Conservation (phyloP, 1,140 invertebrate species). For the Chrysomallon squamiferum region DNA sequence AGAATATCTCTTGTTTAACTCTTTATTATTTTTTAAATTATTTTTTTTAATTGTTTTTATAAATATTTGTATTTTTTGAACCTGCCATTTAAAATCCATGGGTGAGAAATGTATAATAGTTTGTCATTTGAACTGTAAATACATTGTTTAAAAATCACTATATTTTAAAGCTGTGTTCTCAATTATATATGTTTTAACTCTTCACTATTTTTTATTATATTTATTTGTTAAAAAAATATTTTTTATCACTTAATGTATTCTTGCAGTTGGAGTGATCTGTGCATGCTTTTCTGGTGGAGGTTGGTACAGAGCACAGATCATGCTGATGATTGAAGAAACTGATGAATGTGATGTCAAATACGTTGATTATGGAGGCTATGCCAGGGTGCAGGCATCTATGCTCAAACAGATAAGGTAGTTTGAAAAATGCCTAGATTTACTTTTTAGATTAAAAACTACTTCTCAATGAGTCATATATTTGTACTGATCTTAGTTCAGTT, state of each 20-base stretch:
- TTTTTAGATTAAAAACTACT: not conserved
- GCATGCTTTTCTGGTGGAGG: slow-evolving; percentile 78
- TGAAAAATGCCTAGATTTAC: too few relatives aligned
- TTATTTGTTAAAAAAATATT: not conserved
- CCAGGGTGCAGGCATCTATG: slow-evolving; percentile 74
- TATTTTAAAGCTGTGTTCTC: too few relatives aligned
- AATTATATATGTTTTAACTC: too few relatives aligned
- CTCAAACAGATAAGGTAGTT: slow-evolving; percentile 79
- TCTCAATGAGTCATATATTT: not conserved
- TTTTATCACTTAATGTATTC: not conserved
- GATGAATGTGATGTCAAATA: slow-evolving; percentile 81
- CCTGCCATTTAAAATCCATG: too few relatives aligned
- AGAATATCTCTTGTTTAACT: too few relatives aligned
- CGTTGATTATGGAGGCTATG: slow-evolving; percentile 94
- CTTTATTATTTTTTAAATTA: too few relatives aligned
- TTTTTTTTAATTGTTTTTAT: too few relatives aligned
- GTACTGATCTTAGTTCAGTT: not conserved
- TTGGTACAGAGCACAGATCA: slow-evolving; percentile 89
- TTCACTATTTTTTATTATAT: not conserved
- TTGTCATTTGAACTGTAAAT: too few relatives aligned
- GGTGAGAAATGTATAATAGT: too few relatives aligned
- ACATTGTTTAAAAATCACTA: too few relatives aligned
- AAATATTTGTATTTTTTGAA: too few relatives aligned
- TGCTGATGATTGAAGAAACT: slow-evolving; percentile 67
- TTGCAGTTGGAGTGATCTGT: slow-evolving; percentile 83